Evolutionary conservation across 2,888 invertebrate species (phyloP), one percentile per base, ranked within the genome.

Genomic region (Hemistola chrysoprasaria): DNA sequence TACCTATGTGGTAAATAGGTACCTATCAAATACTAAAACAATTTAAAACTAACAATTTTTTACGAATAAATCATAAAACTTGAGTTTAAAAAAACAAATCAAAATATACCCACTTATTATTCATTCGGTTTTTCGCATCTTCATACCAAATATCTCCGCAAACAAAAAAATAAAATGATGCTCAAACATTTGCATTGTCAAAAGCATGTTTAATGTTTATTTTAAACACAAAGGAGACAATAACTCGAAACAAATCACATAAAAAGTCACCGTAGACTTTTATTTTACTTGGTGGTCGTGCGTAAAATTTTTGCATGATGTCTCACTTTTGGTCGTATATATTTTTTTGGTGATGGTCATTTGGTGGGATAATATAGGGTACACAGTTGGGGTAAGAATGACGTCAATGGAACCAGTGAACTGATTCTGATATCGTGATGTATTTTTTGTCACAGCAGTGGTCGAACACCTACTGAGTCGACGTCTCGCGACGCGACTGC

Each of bases 381-480:
- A 41, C 42, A 45, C 57, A 62, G 54, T 62, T 57, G 57, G 54
- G 39, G 40, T 59, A 53, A 51, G 33, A 30, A 23, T 25, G 35
- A 56, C 50, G 47, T 44, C 50, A 62, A 63, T 49, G 62, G 52
- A 59, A 62, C 56, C 47, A 47, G 52, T 56, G 55, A 61, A 67
- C 57, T 62, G 59, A 55, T 59, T 66, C 70, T 65, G 65, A 44
- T 46, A 37, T 62, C 64, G 65, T 62, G 62, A 68, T 56, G 11
- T 34, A 54, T 66, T 68, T 67, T 69, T 73, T 16, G 16, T 70
- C 82, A 74, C 73, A 65, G 72, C 70, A 72, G 67, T 65, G 63
- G 62, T 58, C 66, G 61, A 65, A 69, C 78, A 74, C 79, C 84
- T 70, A 75, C 81, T 62, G 78, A 70, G 78, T 62, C 42, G 60